Evolutionary conservation across 2,888 invertebrate species (phyloP).

Genomic region (Drosophila crucigera): DNA sequence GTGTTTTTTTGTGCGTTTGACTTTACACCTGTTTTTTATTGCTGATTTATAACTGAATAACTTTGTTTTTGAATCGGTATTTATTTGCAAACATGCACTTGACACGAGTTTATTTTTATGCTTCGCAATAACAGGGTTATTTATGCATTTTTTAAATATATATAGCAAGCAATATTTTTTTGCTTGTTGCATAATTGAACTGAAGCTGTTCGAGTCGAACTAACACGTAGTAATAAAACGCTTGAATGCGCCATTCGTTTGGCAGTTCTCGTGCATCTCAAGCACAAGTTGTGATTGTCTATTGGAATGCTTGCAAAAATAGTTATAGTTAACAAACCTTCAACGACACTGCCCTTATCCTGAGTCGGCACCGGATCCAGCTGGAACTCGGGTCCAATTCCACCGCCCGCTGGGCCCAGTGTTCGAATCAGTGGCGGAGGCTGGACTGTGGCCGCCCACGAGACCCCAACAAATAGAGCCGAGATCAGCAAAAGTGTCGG

Average conservation of each 20-base stretch:
- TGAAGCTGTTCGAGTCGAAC: slow-evolving; percentile 28
- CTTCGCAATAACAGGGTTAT: background rate
- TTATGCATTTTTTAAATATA: background rate
- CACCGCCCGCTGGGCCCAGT: slow-evolving; percentile 62
- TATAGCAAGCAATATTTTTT: background rate
- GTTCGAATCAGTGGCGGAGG: slow-evolving; percentile 76
- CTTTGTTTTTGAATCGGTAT: background rate
- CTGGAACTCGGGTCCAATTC: slow-evolving; percentile 73
- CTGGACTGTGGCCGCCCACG: slow-evolving; percentile 60
- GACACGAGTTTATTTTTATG: background rate
- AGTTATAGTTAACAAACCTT: slow-evolving; percentile 55
- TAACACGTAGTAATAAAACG: slow-evolving; percentile 44
- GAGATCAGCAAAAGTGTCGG: slow-evolving; percentile 23
- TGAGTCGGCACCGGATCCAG: slow-evolving; percentile 26
- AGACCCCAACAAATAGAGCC: slow-evolving; percentile 18
- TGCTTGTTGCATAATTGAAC: slow-evolving; percentile 44
- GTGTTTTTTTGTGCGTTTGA: background rate
- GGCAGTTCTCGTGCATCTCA: slow-evolving; percentile 10
- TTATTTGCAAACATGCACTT: background rate
- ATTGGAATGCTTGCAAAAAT: background rate
- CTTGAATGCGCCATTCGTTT: slow-evolving; percentile 35
- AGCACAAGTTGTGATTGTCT: background rate
- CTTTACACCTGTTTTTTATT: background rate
- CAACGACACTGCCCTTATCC: slow-evolving; percentile 36
- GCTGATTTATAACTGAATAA: background rate